These are phyloP conservation scores for Neotoxoptera formosana DNA, from an alignment of 1,140 invertebrate genomes.

Conservation along the genomic window DNA sequence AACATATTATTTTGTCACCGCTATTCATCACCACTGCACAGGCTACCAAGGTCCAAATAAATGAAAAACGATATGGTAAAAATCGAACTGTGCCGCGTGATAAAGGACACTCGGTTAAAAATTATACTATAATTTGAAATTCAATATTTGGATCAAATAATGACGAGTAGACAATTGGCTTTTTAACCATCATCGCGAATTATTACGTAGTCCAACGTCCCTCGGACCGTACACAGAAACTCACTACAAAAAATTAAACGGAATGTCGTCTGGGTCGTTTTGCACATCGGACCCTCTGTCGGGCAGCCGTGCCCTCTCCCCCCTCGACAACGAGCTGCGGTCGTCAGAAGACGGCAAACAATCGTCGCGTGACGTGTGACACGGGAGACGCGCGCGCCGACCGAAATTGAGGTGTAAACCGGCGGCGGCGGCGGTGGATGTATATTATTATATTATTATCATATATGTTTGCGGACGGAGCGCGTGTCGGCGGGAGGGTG, in stretches of 20 bases:
- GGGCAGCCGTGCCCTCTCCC: too few species aligned
- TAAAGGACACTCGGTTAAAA: background rate
- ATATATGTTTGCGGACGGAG: background rate
- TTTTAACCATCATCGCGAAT: background rate
- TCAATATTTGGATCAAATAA: background rate
- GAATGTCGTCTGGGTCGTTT: background rate
- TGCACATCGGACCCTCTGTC: background rate
- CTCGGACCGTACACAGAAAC: background rate
- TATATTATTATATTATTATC: constrained; percentile 16
- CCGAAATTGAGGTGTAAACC: constrained; percentile 45
- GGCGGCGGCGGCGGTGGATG: background rate
- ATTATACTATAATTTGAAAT: background rate
- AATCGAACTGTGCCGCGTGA: background rate
- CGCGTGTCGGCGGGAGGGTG: background rate
- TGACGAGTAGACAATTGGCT: background rate
- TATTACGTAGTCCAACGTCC: background rate
- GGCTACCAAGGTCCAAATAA: background rate
- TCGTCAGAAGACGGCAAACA: background rate
- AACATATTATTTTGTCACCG: background rate
- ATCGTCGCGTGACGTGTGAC: constrained; percentile 19
- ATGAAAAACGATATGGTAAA: background rate
- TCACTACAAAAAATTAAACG: background rate
- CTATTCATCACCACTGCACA: background rate
- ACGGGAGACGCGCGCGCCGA: background rate
- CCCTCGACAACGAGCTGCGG: too few species aligned